Base-by-base conservation (phyloP, 2,797 vertebrate species). In the Telmatherina bonti region DNA sequence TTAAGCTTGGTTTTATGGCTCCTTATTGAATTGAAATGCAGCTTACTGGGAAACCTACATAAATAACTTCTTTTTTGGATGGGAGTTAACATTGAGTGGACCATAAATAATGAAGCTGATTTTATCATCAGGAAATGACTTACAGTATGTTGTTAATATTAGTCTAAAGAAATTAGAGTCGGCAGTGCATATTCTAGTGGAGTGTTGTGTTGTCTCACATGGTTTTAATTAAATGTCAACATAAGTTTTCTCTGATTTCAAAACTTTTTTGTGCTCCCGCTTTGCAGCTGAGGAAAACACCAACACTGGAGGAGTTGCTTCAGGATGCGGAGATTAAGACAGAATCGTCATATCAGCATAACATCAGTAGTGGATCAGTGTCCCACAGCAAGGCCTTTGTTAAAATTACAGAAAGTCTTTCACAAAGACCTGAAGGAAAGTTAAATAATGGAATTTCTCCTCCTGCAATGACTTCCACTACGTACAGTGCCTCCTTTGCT, bases 231-330 rank as follows among this genome's bases (percentile, higher is more conserved):
- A 52, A 26, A 26, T 52, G 13, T 26, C 13, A 49, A 49, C 22
- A 47, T 9, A 27, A 15, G 5, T 52, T 52, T 52, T 54, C 7
- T 18, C 7, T 18, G 0, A 53, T 53, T 15, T 30, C 7, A 18
- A 16, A 16, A 18, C 16, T 54, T 29, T 29, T 54, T 54, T 18
- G 15, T 26, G 26, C 10, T 26, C 2, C 29, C 11, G 7, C 24
- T 29, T 26, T 88, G 67, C 82, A 94, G 93, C 72, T 90, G 9
- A 91, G 91, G 62, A 91, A 70, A 45, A 90, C 77, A 2, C 89
- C 90, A 22, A 93, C 94, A 12, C 74, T 94, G 13, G 81, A 92
- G 55, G 89, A 94, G 67, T 88, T 93, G 27, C 85, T 94, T 76
- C 79, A 85, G 69, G 92, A 92, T 63, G 38, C 88, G 0, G 76